Conservation (phyloP, 2,888 invertebrate species). For the Brenthis ino region DNA sequence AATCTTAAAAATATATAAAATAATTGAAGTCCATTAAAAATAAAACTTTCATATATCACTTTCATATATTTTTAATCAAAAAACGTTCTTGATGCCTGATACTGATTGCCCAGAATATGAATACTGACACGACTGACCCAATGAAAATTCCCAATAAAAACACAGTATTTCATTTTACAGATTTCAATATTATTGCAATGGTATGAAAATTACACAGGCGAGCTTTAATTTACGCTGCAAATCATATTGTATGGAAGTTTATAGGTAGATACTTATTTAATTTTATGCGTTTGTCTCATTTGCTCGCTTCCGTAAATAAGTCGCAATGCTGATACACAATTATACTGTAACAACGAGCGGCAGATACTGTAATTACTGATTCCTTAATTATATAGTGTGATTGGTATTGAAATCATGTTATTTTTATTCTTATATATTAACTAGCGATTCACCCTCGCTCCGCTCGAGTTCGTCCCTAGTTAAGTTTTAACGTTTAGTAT, state of each 20-base stretch:
- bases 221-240: constrained; percentile 19
- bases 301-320: constrained; percentile 18
- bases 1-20: not conserved
- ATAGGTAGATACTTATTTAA: constrained; percentile 23
- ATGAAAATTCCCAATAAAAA: constrained; percentile 32
- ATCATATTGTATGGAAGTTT: constrained; percentile 23
- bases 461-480: no score
- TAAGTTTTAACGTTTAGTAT: no score
- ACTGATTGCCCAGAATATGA: constrained; percentile 34
- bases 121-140: constrained; percentile 32
- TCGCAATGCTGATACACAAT: constrained; percentile 16
- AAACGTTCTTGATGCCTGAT: constrained; percentile 23
- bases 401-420: constrained; percentile 6
- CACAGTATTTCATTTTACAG: constrained; percentile 26
- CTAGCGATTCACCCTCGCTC: no score
- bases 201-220: constrained; percentile 26
- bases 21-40: not conserved
- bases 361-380: constrained; percentile 10
- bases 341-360: constrained; percentile 6
- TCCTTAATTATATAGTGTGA: constrained; percentile 16
- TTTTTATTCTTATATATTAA: constrained; percentile 1
- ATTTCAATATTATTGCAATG: constrained; percentile 31
- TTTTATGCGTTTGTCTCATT: constrained; percentile 17
- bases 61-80: constrained; percentile 25
- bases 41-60: not conserved